phyloP scores from a whole-genome alignment of 2,888 invertebrate genomes.

The Linyphia triangularis region DNA sequence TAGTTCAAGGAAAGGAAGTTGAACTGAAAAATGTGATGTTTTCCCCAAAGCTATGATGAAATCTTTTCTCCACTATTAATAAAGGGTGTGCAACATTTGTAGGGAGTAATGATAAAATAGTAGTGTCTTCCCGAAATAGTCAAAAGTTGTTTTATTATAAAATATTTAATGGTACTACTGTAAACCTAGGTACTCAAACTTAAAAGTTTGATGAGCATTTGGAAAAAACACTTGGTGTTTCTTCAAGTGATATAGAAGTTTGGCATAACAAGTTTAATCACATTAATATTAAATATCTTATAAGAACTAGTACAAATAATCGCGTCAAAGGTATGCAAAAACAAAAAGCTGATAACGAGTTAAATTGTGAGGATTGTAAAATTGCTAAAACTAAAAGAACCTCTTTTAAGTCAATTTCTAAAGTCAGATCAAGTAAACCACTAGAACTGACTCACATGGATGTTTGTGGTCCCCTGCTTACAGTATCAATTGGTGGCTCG shows the following conservation, averaged over 20 bases:
- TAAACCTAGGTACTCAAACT: too few species aligned
- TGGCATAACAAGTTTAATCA: too few species aligned
- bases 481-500: not conserved
- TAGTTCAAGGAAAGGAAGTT: not conserved
- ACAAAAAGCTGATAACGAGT: not conserved
- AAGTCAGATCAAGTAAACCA: not conserved
- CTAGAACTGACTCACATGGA: not conserved
- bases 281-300: too few species aligned
- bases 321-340: not conserved
- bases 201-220: too few species aligned
- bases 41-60: constrained; percentile 1
- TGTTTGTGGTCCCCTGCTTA: not conserved
- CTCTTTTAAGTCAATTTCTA: not conserved
- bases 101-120: too few species aligned
- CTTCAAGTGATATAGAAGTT: too few species aligned
- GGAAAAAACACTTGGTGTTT: too few species aligned
- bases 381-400: not conserved
- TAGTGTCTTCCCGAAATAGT: too few species aligned
- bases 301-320: too few species aligned
- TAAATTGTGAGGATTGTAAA: not conserved
- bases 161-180: too few species aligned
- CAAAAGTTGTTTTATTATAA: not conserved
- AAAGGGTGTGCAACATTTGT: not conserved
- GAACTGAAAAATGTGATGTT: constrained; percentile 2
- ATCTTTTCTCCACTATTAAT: not conserved